Evolutionary conservation across 2,113 vertebrate genomes (phyloP).

Genomic region (Saiga tatarica): DNA sequence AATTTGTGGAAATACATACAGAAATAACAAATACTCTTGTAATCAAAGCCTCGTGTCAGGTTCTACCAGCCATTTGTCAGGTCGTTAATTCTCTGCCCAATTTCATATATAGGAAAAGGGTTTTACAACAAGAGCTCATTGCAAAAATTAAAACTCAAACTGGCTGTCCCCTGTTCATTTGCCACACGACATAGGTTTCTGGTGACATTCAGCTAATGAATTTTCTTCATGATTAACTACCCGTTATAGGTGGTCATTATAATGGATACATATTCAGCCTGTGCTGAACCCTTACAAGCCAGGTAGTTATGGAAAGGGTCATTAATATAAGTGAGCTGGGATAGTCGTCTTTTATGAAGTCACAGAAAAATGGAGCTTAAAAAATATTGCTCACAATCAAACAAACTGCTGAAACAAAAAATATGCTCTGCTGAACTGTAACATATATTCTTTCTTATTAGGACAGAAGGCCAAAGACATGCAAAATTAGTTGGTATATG

Average conservation of each 20-base stretch:
- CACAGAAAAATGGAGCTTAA: conserved; percentile 67
- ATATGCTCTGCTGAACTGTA: conserved; percentile 56
- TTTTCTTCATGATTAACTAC: conserved; percentile 85
- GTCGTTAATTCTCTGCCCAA: conserved; percentile 54
- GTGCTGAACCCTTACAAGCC: conserved; percentile 45
- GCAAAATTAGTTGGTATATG: conserved; percentile 34
- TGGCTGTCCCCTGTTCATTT: conserved; percentile 75
- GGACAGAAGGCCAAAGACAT: conserved; percentile 17
- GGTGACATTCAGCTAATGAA: conserved; percentile 83
- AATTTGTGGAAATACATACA: background rate
- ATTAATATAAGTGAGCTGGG: conserved; percentile 62
- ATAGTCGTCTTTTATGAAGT: conserved; percentile 66
- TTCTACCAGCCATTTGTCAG: conserved; percentile 71
- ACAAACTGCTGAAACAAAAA: conserved; percentile 72
- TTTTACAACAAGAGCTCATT: conserved; percentile 56
- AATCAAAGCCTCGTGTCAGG: conserved; percentile 48
- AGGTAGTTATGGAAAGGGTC: conserved; percentile 65
- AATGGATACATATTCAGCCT: conserved; percentile 67
- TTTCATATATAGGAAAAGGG: conserved; percentile 54
- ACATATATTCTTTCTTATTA: conserved; percentile 63
- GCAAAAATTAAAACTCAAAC: conserved; percentile 75
- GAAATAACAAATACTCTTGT: conserved; percentile 31
- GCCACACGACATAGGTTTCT: conserved; percentile 70
- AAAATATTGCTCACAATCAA: conserved; percentile 74
- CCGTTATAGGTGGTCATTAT: conserved; percentile 61